These are phyloP conservation scores for Agonum fuliginosum DNA, from an alignment of 2,888 invertebrate genomes.

Conservation along the genomic window DNA sequence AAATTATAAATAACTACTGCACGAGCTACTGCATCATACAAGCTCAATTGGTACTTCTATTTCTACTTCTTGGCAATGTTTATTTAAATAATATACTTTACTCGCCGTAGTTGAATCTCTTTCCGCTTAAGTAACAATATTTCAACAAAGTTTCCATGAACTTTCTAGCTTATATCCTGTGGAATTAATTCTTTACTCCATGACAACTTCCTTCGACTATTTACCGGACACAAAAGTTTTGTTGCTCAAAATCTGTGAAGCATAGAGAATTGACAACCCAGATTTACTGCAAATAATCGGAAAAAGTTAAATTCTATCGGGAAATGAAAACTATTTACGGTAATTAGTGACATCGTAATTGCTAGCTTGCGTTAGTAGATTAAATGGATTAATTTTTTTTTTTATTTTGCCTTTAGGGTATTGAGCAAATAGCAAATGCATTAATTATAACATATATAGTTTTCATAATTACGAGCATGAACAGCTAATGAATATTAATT, in stretches of 20 bases:
- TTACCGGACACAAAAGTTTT: constrained; percentile 25
- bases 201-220: neutral
- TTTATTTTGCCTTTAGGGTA: no score
- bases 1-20: no score
- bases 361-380: no score
- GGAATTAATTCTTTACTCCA: constrained; percentile 3
- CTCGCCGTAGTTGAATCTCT: neutral
- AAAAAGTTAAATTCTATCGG: constrained; percentile 5
- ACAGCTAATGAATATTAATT: no score
- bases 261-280: constrained; percentile 28
- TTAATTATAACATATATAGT: no score
- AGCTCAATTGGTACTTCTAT: no score
- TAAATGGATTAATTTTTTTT: no score
- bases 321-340: neutral
- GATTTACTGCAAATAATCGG: constrained; percentile 14
- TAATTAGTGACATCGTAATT: neutral
- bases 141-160: constrained; percentile 19
- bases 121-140: constrained; percentile 17
- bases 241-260: constrained; percentile 31
- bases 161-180: constrained; percentile 29
- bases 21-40: no score
- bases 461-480: no score
- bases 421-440: no score
- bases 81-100: constrained; percentile 19
- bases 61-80: neutral